Conservation (phyloP, 2,113 vertebrate species). For the Cyanistes caeruleus region DNA sequence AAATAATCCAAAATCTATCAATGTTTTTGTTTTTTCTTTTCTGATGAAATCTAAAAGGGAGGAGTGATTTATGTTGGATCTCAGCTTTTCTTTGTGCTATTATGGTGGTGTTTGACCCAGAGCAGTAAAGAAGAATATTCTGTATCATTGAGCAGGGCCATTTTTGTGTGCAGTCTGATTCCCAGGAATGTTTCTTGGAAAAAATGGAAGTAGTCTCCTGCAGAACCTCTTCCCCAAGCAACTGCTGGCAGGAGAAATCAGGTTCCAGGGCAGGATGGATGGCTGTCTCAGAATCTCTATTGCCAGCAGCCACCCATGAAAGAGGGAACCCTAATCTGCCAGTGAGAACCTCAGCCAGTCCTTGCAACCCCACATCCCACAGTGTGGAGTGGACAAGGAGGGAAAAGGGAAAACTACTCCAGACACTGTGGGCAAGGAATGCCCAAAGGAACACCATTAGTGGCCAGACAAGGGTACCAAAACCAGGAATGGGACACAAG, state of each 20-base stretch:
- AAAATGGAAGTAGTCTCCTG: not conserved
- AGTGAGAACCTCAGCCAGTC: not conserved
- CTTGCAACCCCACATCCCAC: not conserved
- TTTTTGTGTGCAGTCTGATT: not conserved
- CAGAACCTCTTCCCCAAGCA: not conserved
- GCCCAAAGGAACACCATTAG: not conserved
- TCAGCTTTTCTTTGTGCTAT: not conserved
- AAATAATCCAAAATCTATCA: not conserved
- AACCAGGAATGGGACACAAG: not conserved
- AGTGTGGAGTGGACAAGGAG: not conserved
- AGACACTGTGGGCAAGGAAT: not conserved
- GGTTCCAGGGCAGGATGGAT: not conserved
- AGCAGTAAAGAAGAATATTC: slow-evolving; percentile 1
- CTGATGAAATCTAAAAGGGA: not conserved
- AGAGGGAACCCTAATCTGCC: not conserved
- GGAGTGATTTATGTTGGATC: not conserved
- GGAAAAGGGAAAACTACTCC: not conserved
- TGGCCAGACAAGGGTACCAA: not conserved
- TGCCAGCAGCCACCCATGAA: not conserved
- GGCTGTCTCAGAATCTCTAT: not conserved
- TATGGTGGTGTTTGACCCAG: not conserved
- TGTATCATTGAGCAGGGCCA: not conserved
- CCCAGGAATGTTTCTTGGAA: not conserved
- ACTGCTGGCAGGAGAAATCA: not conserved
- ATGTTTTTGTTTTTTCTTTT: not conserved